Evolutionary conservation across 2,888 invertebrate species (phyloP).

Genomic region (Bombyx huttoni): DNA sequence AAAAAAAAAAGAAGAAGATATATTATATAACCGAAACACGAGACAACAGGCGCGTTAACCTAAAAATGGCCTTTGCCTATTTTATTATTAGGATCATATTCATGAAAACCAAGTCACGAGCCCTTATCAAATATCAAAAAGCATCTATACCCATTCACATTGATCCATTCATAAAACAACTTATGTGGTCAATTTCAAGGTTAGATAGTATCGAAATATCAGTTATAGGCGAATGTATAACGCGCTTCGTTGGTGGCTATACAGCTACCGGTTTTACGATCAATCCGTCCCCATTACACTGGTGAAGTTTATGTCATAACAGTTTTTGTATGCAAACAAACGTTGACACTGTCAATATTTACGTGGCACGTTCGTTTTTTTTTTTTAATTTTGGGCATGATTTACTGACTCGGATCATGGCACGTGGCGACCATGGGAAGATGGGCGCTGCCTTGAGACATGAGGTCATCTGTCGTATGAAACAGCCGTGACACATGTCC

Average conservation of each 20-base stretch:
- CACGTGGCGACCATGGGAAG: too few relatives aligned
- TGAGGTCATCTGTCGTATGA: too few relatives aligned
- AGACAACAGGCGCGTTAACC: too few relatives aligned
- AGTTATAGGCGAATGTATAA: slow-evolving; percentile 21
- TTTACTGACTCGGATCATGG: too few relatives aligned
- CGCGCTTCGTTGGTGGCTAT: slow-evolving; percentile 27
- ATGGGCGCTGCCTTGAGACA: too few relatives aligned
- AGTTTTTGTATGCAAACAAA: slow-evolving; percentile 24
- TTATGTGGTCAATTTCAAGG: slow-evolving; percentile 36
- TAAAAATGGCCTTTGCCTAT: too few relatives aligned
- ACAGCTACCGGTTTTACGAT: slow-evolving; percentile 58
- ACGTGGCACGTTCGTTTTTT: background rate
- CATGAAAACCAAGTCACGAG: slow-evolving; percentile 14
- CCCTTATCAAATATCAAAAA: slow-evolving; percentile 8
- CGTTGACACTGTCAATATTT: background rate
- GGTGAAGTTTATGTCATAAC: slow-evolving; percentile 38
- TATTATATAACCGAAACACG: too few relatives aligned
- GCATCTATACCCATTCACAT: slow-evolving; percentile 34
- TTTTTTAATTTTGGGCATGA: slow-evolving; percentile 2
- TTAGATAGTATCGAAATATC: slow-evolving; percentile 30
- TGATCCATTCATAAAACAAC: slow-evolving; percentile 39
- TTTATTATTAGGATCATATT: background rate
- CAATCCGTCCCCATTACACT: slow-evolving; percentile 34
- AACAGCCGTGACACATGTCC: too few relatives aligned
- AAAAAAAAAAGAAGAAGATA: too few relatives aligned